These are phyloP conservation scores for Sebastes itinus DNA, from an alignment of 2,797 vertebrate species.

Conservation along the genomic window DNA sequence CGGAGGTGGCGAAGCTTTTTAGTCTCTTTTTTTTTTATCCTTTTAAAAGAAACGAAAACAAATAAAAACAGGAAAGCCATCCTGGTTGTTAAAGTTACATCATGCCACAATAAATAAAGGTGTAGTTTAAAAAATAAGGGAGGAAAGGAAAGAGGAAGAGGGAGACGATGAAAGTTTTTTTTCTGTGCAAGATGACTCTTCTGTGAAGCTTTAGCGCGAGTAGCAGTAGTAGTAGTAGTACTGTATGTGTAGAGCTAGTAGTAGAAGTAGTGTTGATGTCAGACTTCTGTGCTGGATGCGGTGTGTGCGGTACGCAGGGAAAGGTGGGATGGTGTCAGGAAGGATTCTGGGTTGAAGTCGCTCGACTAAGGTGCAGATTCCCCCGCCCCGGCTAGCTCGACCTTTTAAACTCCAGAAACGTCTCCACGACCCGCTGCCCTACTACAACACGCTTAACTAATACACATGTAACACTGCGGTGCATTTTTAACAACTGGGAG, in stretches of 20 bases:
- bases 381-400: not conserved
- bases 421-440: constrained; percentile 6
- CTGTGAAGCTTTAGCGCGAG: constrained; percentile 70
- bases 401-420: not conserved
- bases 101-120: constrained; percentile 91
- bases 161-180: constrained; percentile 18
- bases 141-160: not conserved
- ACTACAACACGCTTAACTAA: constrained; percentile 32
- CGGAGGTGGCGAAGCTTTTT: constrained; percentile 80
- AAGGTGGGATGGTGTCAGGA: constrained; percentile 5
- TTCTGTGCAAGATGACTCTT: constrained; percentile 75
- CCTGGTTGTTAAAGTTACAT: constrained; percentile 76
- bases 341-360: constrained; percentile 3
- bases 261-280: constrained; percentile 65
- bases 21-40: constrained; percentile 28
- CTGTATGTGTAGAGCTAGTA: constrained; percentile 71
- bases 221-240: constrained; percentile 67
- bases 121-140: constrained; percentile 50
- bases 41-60: constrained; percentile 12
- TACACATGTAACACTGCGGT: constrained; percentile 36
- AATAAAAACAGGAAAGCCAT: constrained; percentile 63
- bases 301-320: constrained; percentile 23
- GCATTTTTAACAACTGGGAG: constrained; percentile 25
- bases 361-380: constrained; percentile 21
- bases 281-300: constrained; percentile 48